A percentile compares a stretch with the other conserved stretches of the same genome.
Evolutionary conservation across 2,888 invertebrate genomes (phyloP).

Genomic region (Drosophila buzzatii): DNA sequence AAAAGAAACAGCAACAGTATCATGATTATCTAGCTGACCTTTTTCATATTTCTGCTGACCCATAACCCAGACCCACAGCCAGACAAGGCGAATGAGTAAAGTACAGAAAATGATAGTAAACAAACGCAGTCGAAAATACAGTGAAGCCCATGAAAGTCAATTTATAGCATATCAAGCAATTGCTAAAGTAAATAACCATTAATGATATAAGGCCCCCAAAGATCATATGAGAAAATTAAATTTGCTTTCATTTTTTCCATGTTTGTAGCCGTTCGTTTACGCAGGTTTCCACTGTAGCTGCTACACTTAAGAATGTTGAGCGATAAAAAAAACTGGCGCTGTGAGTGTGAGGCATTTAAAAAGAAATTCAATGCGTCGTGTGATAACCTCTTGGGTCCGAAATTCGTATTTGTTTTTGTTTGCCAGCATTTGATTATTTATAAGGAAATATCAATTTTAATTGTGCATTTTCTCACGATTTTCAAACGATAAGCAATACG

Average conservation of each 20-base stretch:
- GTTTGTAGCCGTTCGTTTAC: constrained; percentile 4
- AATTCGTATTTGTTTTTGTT: constrained; percentile 39
- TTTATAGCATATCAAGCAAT: neutral
- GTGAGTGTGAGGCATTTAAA: constrained; percentile 46
- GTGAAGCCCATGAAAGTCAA: constrained; percentile 18
- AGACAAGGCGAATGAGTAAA: constrained; percentile 17
- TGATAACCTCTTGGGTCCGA: constrained; percentile 68
- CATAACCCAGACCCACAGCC: constrained; percentile 42
- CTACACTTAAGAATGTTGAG: constrained; percentile 30
- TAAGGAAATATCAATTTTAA: constrained; percentile 66
- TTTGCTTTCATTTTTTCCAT: neutral
- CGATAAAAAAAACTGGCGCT: constrained; percentile 48
- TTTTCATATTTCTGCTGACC: constrained; percentile 73
- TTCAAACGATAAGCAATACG: constrained; percentile 42
- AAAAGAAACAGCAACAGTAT: constrained; percentile 10
- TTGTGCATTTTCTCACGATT: constrained; percentile 77
- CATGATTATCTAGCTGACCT: constrained; percentile 68
- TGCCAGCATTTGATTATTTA: constrained; percentile 38
- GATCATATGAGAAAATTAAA: constrained; percentile 4
- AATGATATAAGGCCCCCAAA: neutral
- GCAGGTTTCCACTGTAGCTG: constrained; percentile 41
- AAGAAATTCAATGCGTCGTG: constrained; percentile 60
- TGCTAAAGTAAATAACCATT: neutral
- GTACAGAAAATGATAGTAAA: constrained; percentile 24
- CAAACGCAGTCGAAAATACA: constrained; percentile 29